Base-by-base conservation (phyloP, 2,888 invertebrate species). In the Bombylius major region DNA sequence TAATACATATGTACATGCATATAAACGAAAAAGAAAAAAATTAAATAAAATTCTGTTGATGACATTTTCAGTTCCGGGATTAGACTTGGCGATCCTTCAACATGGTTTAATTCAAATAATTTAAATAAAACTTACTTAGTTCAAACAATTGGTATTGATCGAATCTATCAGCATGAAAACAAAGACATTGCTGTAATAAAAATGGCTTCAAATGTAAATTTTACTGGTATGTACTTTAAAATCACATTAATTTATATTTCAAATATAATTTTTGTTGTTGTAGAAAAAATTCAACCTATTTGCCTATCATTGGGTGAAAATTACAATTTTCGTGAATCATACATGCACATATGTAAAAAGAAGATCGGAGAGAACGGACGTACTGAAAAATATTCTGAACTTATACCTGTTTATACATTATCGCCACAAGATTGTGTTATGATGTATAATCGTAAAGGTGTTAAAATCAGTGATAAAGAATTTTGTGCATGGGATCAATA, bases 401-500 rank as follows among this genome's bases (percentile, higher is more conserved):
- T 57, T 14, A 14, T 53, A 31, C 47, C 58, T 1, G 59, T 53
- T 1, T 55, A 56, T 36, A 60, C 63, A 5, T 52, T 63, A 13
- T 56, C 61, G 11, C 60, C 61, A 46, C 61, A 62, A 50, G 63
- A 63, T 47, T 63, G 63, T 53, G 46, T 47, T 14, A 62, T 53
- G 32, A 56, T 63, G 50, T 63, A 58, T 50, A 55, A 57, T 39
- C 42, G 62, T 14, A 58, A 59, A 53, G 55, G 58, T 13, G 58
- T 56, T 3, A 39, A 56, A 34, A 54, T 61, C 50, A 50, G 58
- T 14, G 34, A 52, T 13, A 47, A 56, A 31, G 57, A 62, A 54
- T 60, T 63, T 51, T 63, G 63, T 56, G 61, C 61, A 9, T 63
- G 63, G 63, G 63, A 63, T 51, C 60, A 61, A 47, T 57, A 50